Evolutionary conservation across 1,140 invertebrate species (phyloP).

Genomic region (Batillaria attramentaria): DNA sequence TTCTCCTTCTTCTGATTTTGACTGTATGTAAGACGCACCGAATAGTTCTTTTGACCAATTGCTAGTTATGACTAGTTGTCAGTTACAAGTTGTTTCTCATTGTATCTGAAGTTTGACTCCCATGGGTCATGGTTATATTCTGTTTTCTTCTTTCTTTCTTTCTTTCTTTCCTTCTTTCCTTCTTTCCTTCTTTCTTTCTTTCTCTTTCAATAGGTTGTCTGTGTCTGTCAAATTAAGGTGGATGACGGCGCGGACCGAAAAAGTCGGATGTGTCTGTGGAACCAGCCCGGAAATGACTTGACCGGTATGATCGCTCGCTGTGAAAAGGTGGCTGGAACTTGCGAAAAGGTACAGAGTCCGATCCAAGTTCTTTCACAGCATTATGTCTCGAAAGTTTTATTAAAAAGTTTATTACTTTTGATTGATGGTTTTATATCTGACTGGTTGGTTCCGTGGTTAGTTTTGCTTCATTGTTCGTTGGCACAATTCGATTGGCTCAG

Average conservation of each 20-base stretch:
- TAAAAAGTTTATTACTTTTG: too few relatives aligned
- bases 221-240: conserved; percentile 30
- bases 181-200: neutral
- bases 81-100: neutral
- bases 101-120: neutral
- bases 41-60: neutral
- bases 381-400: too few relatives aligned
- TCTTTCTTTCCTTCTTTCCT: neutral
- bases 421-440: too few relatives aligned
- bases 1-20: neutral
- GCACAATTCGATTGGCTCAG: too few relatives aligned
- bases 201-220: neutral
- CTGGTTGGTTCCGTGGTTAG: too few relatives aligned
- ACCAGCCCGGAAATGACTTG: conserved; percentile 62
- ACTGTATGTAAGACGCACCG: neutral
- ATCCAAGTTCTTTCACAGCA: too few relatives aligned
- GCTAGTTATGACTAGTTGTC: neutral
- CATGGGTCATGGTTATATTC: neutral
- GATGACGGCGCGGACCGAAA: conserved; percentile 41
- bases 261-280: conserved; percentile 53
- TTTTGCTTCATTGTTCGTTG: too few relatives aligned
- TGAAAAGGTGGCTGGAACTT: conserved; percentile 55
- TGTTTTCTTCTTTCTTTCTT: neutral
- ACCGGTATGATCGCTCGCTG: conserved; percentile 59
- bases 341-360: neutral